Evolutionary conservation across 2,797 vertebrate species (phyloP).

Genomic region (Sebastes miniatus): DNA sequence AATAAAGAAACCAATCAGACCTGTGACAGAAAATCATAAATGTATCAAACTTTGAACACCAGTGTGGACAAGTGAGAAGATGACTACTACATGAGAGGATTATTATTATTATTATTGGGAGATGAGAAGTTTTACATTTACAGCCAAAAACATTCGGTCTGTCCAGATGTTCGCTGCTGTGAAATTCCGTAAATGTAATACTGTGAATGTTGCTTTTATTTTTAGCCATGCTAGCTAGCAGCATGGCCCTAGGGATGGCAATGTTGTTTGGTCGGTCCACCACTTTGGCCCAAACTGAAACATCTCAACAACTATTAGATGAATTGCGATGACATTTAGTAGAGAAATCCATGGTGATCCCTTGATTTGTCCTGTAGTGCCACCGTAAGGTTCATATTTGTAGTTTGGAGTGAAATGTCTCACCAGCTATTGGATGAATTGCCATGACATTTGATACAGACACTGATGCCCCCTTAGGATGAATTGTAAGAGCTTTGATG

Average conservation of each 20-base stretch:
- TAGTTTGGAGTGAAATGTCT: neutral
- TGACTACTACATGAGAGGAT: conserved; percentile 12
- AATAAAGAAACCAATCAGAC: conserved; percentile 99
- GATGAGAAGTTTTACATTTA: conserved; percentile 26
- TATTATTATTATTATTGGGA: neutral
- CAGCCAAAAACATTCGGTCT: neutral
- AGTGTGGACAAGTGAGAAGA: conserved; percentile 29
- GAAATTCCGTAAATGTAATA: neutral
- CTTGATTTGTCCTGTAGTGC: neutral
- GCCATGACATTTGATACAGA: neutral
- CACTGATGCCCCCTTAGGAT: neutral
- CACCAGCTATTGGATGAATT: neutral
- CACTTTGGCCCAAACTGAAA: neutral
- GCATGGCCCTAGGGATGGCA: neutral
- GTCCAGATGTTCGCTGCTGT: neutral
- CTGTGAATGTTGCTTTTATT: neutral
- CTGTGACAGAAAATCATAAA: conserved; percentile 78
- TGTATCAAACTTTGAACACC: conserved; percentile 37
- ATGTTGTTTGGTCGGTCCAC: neutral
- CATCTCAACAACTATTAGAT: conserved; percentile 2
- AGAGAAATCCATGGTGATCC: neutral
- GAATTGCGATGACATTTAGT: neutral
- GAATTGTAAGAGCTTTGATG: neutral
- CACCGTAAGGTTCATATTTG: neutral
- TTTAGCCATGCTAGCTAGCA: neutral